Base-by-base conservation (phyloP, 2,797 vertebrate genomes). In the Cossypha caffra region DNA sequence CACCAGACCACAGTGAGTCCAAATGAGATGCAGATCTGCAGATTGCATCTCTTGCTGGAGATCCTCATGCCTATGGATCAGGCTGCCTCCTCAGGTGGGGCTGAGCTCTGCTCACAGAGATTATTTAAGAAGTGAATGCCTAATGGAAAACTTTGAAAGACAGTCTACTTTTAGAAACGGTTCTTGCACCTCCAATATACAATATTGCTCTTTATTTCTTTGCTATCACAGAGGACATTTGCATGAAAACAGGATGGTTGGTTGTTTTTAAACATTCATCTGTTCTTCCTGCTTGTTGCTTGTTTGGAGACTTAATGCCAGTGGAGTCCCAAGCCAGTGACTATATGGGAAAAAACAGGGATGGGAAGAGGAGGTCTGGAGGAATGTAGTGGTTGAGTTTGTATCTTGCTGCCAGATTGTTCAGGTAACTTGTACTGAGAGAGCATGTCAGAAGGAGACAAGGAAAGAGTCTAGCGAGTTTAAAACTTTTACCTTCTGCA, bases 111-210 rank as follows among this genome's bases (percentile, higher is more conserved):
- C 5, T 19, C n/a, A 29, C 43, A 13, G 17, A 76, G 17, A 76
- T 50, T 92, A 76, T 94, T 95, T 91, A 92, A 94, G 74, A 68
- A 91, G 55, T 1, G 0, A 57, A 35, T 0, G 0, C 19, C 80
- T 85, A 72, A 92, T 87, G 88, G 88, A 52, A 88, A 96, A 85
- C 66, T 84, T 76, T 81, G 77, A 88, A 96, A 93, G 76, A 38
- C 40, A 61, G 26, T 19, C 51, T 73, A 11, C 62, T 79, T 88
- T 54, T 38, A 72, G 86, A 84, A 86, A 17, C 14, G 13, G 45
- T 51, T 83, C 61, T 72, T 43, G 28, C 1, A 4, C 16, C 33
- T 55, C 40, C 52, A 35, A 7, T 71, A 59, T 13, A 3, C 4
- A 16, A 40, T 48, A 74, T 42, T 83, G 26, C 23, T 87, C 57